phyloP scores from a whole-genome alignment of 2,113 vertebrate species.

The Hippoglossus stenolepis region DNA sequence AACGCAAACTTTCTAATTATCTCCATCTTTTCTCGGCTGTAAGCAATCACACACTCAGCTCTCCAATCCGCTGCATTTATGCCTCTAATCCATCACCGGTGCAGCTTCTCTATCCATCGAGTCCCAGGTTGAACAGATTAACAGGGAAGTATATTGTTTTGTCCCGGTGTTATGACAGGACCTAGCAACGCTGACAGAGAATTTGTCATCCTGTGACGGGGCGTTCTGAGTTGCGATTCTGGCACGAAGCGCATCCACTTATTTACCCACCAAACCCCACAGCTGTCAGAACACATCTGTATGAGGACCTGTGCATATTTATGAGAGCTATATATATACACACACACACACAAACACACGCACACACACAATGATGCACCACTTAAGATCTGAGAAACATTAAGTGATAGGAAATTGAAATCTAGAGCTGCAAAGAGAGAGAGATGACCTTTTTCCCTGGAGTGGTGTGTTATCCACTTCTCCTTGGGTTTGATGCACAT shows the following conservation, averaged over 20 bases:
- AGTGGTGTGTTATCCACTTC: no score
- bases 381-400: conserved; percentile 42
- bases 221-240: conserved; percentile 34
- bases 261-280: conserved; percentile 64
- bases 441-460: not conserved
- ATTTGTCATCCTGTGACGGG: conserved; percentile 60
- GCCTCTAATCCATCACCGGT: conserved; percentile 41
- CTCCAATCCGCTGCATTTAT: conserved; percentile 4
- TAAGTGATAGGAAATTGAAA: conserved; percentile 15
- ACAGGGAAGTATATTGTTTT: conserved; percentile 63
- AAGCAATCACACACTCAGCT: conserved; percentile 1
- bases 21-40: conserved; percentile 8
- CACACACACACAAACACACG: not conserved
- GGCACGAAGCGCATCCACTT: conserved; percentile 37
- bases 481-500: no score
- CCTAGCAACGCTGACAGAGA: conserved; percentile 56
- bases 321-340: conserved; percentile 36
- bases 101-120: conserved; percentile 37
- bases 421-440: not conserved
- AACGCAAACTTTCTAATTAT: not conserved
- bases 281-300: conserved; percentile 60
- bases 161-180: conserved; percentile 65
- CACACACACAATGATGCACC: conserved; percentile 2
- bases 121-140: conserved; percentile 60
- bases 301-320: conserved; percentile 66